Conservation (phyloP, 2,797 vertebrate species). For the Carduelis carduelis region DNA sequence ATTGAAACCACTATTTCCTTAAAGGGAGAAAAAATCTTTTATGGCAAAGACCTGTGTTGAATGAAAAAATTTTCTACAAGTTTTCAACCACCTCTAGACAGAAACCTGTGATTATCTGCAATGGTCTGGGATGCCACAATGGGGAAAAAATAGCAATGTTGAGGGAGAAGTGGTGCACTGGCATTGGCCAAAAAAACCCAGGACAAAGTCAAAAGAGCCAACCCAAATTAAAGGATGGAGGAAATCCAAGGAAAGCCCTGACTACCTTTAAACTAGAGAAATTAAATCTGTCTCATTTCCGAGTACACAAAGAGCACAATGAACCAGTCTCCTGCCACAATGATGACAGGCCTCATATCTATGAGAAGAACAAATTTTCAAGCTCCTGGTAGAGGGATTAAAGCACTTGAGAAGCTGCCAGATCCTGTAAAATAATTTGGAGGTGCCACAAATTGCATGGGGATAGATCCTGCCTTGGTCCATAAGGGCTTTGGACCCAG, state of each 20-base stretch:
- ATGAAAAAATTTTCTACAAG: neutral
- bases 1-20: neutral
- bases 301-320: neutral
- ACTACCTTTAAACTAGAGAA: neutral
- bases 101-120: neutral
- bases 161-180: neutral
- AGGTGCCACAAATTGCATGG: neutral
- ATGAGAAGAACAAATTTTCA: neutral
- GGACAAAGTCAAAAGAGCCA: neutral
- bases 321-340: neutral
- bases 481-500: neutral
- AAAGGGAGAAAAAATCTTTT: neutral
- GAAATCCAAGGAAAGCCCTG: neutral
- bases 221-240: neutral
- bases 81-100: neutral
- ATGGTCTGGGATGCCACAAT: neutral
- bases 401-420: neutral
- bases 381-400: neutral
- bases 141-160: rapidly evolving
- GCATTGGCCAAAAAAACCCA: neutral
- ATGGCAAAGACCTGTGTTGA: neutral
- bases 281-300: neutral
- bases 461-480: neutral
- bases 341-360: neutral
- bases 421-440: neutral